These are phyloP conservation scores for Aricia agestis DNA, from an alignment of 1,140 invertebrate species.

Conservation along the genomic window DNA sequence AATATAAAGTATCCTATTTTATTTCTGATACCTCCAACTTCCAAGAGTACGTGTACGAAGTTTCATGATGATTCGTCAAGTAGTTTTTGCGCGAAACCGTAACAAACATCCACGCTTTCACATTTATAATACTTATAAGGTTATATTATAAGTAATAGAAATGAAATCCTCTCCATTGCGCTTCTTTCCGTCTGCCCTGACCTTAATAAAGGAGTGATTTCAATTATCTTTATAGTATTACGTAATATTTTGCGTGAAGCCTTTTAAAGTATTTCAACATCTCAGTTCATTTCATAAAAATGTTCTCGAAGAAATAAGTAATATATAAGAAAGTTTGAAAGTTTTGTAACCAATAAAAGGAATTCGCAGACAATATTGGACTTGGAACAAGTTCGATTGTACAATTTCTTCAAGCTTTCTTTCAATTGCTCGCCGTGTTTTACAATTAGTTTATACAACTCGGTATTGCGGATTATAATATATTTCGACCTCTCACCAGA, in stretches of 20 bases:
- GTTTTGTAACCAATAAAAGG: slow-evolving; percentile 14
- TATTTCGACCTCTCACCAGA: neutral
- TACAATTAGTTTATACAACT: slow-evolving; percentile 15
- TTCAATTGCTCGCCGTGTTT: slow-evolving; percentile 11
- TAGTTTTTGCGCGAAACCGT: too few relatives aligned
- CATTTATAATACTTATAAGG: too few relatives aligned
- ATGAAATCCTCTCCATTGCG: too few relatives aligned
- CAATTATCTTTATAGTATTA: too few relatives aligned
- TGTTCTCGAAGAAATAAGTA: slow-evolving; percentile 1
- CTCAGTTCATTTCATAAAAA: neutral
- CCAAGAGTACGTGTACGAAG: too few relatives aligned
- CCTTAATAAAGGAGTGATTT: too few relatives aligned
- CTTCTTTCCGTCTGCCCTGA: too few relatives aligned
- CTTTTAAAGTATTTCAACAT: neutral
- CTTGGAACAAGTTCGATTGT: slow-evolving; percentile 13
- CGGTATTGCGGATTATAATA: neutral
- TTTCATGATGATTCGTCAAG: too few relatives aligned
- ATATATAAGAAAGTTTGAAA: slow-evolving; percentile 7
- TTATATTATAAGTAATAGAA: too few relatives aligned
- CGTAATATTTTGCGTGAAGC: neutral
- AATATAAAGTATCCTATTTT: too few relatives aligned
- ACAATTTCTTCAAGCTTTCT: slow-evolving; percentile 7
- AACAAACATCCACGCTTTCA: too few relatives aligned
- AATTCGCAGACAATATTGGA: slow-evolving; percentile 10
- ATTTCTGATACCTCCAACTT: too few relatives aligned